Conservation (phyloP, 2,113 vertebrate genomes). For the Pimephales promelas region DNA sequence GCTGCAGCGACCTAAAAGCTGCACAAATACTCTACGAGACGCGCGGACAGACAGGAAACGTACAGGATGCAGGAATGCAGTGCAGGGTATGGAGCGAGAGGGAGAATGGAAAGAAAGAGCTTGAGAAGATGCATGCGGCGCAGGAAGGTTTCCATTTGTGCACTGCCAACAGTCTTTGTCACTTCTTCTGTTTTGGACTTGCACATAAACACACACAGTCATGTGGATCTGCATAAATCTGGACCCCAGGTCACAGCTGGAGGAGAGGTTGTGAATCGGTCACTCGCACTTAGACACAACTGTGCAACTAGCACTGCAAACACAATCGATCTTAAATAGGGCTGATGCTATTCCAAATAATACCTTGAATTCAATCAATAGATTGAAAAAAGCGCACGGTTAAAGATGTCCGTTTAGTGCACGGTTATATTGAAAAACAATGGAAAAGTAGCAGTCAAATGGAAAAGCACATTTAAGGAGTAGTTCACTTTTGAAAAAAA, state of each 20-base stretch:
- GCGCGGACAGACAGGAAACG: slow-evolving; percentile 21
- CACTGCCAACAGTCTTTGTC: slow-evolving; percentile 5
- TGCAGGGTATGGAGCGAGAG: slow-evolving; percentile 20
- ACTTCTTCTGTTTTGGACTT: slow-evolving; percentile 1
- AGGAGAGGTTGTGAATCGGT: slow-evolving; percentile 23
- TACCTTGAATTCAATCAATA: too few species aligned
- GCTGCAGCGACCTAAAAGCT: slow-evolving; percentile 35
- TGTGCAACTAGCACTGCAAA: not conserved
- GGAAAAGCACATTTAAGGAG: too few species aligned
- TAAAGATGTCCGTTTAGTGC: too few species aligned
- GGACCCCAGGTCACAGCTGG: slow-evolving; percentile 41
- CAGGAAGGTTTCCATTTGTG: slow-evolving; percentile 19
- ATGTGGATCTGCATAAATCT: not conserved
- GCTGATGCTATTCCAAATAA: not conserved
- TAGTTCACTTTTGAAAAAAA: too few species aligned
- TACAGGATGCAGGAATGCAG: slow-evolving; percentile 25
- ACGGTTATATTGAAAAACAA: too few species aligned
- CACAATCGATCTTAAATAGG: not conserved
- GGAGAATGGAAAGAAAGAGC: slow-evolving; percentile 12
- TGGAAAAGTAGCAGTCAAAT: too few species aligned
- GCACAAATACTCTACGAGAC: slow-evolving; percentile 41
- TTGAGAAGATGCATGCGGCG: not conserved
- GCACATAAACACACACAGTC: not conserved
- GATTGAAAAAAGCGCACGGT: too few species aligned
- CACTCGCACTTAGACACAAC: not conserved